Evolutionary conservation across 2,888 invertebrate species (phyloP), one percentile per base, ranked within the genome.

Genomic region (Scaptomyza polygonia): DNA sequence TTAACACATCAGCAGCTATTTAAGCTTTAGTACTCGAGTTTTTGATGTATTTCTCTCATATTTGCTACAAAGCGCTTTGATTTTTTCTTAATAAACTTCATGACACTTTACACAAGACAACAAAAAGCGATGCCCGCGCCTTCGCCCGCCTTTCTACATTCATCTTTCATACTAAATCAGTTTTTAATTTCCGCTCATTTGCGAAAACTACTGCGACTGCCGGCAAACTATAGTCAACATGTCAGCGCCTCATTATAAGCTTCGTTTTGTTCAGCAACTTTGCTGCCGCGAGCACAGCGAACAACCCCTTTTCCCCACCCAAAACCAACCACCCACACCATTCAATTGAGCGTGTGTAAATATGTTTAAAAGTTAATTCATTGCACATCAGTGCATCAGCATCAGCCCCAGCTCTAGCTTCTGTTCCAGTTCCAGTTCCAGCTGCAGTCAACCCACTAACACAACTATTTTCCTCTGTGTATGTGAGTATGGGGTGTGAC

Each of bases 331-430:
- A 58, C 71, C 61, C 61, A 64, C 61, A 64, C 49, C 62, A 73
- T 73, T 73, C 73, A 73, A 85, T 88, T 88, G 86, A 85, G 81
- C 79, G 81, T 79, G 83, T 72, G 83, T 86, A 89, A 88, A 89
- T 88, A 88, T 89, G 88, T 79, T 88, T 88, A 89, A 88, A 89
- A 88, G 88, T 89, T 89, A 89, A 88, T 88, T 89, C 89, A 89
- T 88, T 89, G 89, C 88, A 89, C 87, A 89, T 90, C 90, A 88
- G 75, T 87, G 88, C 73, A 73, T 73, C 73, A 79, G 82, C 59
- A 18, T 27, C 32, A 32, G 34, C 29, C 9, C 25, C 21, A 14
- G 34, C 36, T 32, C 54, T 49, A 34, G 47, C 44, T 9, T 16
- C 18, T 4, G 21, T 21, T 21, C 21, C 25, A 30, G 34, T 14